Conservation (phyloP, 2,888 invertebrate species). For the Pyralis farinalis region DNA sequence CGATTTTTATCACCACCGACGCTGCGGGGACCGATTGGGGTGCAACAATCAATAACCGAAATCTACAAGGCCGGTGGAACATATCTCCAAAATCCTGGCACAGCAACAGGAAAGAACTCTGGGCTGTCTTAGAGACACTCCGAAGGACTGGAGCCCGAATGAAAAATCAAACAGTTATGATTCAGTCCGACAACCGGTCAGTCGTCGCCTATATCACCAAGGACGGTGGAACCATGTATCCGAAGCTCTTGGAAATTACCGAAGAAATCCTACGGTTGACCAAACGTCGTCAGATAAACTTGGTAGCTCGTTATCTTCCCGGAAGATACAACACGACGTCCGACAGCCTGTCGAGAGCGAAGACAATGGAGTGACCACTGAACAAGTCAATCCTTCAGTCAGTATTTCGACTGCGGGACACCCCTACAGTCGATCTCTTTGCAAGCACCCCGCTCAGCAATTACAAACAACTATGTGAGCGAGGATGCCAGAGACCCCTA, state of each 20-base stretch:
- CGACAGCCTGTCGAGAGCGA: conserved; percentile 18
- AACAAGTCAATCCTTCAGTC: neutral
- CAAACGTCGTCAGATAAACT: conserved; percentile 6
- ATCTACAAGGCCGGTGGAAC: conserved; percentile 9
- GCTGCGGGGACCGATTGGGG: conserved; percentile 13
- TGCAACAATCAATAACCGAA: conserved; percentile 5
- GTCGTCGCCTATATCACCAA: conserved; percentile 19
- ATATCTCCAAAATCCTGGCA: conserved; percentile 12
- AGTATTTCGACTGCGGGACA: conserved; percentile 11
- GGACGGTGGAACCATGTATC: conserved; percentile 21
- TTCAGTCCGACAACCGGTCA: conserved; percentile 20
- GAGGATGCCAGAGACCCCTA: conserved; percentile 10
- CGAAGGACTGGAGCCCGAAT: neutral
- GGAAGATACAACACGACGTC: conserved; percentile 18
- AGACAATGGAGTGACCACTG: conserved; percentile 13
- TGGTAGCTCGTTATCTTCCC: conserved; percentile 18
- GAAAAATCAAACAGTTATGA: neutral
- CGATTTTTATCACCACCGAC: conserved; percentile 13
- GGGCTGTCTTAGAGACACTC: conserved; percentile 3
- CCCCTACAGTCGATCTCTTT: conserved; percentile 18
- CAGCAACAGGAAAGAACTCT: conserved; percentile 15
- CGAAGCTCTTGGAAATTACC: conserved; percentile 10
- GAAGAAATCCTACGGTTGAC: conserved; percentile 9
- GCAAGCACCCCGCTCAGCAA: conserved; percentile 16
- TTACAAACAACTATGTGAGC: conserved; percentile 17